Evolutionary conservation across 2,797 vertebrate species (phyloP).

Genomic region (Acrossocheilus wenchowensis): DNA sequence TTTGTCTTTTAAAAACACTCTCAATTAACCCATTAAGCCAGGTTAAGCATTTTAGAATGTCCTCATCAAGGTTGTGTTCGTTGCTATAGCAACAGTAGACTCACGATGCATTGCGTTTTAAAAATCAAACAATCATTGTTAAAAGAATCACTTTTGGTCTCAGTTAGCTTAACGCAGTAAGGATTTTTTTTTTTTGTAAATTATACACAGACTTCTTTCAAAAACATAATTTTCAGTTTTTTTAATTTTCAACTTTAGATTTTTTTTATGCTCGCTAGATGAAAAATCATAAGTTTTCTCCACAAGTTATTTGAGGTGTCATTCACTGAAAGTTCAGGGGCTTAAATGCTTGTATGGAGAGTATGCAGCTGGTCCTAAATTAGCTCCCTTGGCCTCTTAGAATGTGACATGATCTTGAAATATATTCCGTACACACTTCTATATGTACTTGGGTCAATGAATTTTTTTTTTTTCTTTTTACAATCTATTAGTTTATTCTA

Average conservation of each 20-base stretch:
- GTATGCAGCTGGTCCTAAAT: neutral
- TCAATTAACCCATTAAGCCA: too few species aligned
- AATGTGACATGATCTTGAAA: neutral
- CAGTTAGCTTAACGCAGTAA: too few species aligned
- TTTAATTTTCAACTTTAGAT: neutral
- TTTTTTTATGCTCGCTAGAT: neutral
- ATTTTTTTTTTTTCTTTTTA: too few species aligned
- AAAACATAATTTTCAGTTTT: neutral
- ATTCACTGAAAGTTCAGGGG: neutral
- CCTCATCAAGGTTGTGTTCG: too few species aligned
- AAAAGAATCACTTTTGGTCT: too few species aligned
- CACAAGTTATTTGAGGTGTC: neutral
- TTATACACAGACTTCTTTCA: too few species aligned
- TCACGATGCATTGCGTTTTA: too few species aligned
- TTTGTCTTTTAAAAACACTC: too few species aligned
- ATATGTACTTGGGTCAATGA: neutral
- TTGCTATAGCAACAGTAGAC: too few species aligned
- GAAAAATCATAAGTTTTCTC: neutral
- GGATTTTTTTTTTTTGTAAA: too few species aligned
- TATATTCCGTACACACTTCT: neutral
- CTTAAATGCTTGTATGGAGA: neutral
- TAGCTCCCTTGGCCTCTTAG: neutral
- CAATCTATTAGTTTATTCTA: neutral
- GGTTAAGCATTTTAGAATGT: too few species aligned
- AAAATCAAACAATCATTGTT: too few species aligned